Base-by-base conservation (phyloP, 2,113 vertebrate genomes). In the Corynorhinus townsendii region DNA sequence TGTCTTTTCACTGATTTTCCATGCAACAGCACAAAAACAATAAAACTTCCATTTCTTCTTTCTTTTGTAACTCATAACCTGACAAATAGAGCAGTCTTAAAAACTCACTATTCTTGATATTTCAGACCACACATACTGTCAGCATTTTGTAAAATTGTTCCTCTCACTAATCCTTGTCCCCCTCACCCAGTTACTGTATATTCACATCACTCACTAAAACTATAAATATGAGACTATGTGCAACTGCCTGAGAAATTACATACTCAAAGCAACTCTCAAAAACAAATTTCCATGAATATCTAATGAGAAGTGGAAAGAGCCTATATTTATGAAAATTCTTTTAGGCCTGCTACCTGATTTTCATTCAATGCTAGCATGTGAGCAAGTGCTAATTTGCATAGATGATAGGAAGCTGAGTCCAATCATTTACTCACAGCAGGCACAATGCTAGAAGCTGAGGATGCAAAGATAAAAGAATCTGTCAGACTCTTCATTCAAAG, bases 301-400 rank as follows among this genome's bases (percentile, higher is more conserved):
- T 93, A 94, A 90, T 86, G 26, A 49, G 73, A 97, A 92, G 54
- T 69, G 54, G 72, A 86, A 77, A 90, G 14, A 94, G 54, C 62
- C 54, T 95, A 22, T 35, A 88, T 88, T 94, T 90, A 93, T 56
- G 38, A 92, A 89, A 93, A 87, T 95, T 96, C 90, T 96, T 89
- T 94, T 69, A 95, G 79, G 95, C 14, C 43, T 92, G 89, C 71
- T 90, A 88, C 85, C 85, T 90, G 90, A 86, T 89, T 97, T 96
- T 97, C 90, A 89, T 86, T 96, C 93, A 92, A 76, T 45, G 90
- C 52, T 89, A 82, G 77, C 82, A 68, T 28, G 82, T 64, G 87
- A 96, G 81, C 87, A 93, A 96, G 92, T 68, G 73, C 49, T 96
- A 66, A 96, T 96, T 90, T 96, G 89, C 92, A 95, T 86, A 96